phyloP scores from a whole-genome alignment of 2,113 vertebrate species.

The Crotalus viridis region DNA sequence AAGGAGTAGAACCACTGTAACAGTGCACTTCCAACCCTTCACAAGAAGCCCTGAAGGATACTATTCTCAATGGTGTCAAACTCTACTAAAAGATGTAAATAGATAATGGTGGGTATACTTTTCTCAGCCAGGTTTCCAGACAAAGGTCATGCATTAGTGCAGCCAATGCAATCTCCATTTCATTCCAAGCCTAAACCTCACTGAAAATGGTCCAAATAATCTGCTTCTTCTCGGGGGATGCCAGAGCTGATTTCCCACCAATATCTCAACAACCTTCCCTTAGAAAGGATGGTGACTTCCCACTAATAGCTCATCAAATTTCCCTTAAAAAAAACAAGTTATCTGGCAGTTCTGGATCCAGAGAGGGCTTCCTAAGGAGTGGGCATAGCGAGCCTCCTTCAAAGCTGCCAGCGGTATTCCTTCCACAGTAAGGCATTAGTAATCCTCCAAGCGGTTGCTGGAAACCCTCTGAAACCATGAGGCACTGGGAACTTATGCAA shows the following conservation, averaged over 20 bases:
- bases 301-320: too few relatives aligned
- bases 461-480: background rate
- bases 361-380: background rate
- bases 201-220: background rate
- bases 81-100: background rate
- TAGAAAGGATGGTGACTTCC: background rate
- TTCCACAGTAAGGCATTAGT: too few relatives aligned
- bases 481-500: background rate
- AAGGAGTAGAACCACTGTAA: background rate
- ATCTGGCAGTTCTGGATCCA: background rate
- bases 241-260: background rate
- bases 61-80: background rate
- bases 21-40: background rate
- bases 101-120: background rate
- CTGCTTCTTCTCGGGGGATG: background rate
- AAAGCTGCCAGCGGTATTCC: too few relatives aligned
- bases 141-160: background rate
- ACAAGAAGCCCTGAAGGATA: background rate
- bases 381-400: background rate
- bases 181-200: background rate
- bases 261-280: background rate
- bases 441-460: background rate
- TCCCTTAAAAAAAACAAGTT: background rate
- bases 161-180: background rate
- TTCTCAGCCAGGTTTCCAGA: background rate